Conservation (phyloP, 2,888 invertebrate species). For the Ferrisia virgata region DNA sequence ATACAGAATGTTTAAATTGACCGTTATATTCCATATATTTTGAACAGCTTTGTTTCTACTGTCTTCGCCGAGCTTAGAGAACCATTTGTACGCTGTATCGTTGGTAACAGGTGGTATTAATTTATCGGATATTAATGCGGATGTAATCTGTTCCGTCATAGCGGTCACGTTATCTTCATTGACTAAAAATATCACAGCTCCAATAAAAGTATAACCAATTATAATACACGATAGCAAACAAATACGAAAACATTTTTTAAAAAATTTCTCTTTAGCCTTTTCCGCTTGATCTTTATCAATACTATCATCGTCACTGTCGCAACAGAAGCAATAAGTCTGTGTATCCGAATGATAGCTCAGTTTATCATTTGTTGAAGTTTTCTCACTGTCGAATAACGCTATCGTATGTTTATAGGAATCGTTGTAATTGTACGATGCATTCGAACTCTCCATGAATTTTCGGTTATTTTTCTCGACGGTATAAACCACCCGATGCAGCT, state of each 20-base stretch:
- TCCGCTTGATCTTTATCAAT: constrained; percentile 59
- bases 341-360: constrained; percentile 14
- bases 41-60: constrained; percentile 71
- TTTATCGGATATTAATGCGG: constrained; percentile 54
- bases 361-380: constrained; percentile 3
- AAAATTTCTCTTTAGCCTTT: constrained; percentile 60
- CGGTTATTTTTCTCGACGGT: background rate
- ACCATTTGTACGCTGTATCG: constrained; percentile 46
- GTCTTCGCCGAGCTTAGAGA: constrained; percentile 55
- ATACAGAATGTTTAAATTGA: constrained; percentile 80
- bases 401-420: constrained; percentile 36
- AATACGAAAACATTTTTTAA: constrained; percentile 74
- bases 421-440: constrained; percentile 42
- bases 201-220: constrained; percentile 72
- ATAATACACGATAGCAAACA: constrained; percentile 77
- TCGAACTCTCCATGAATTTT: constrained; percentile 27
- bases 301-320: constrained; percentile 60
- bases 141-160: constrained; percentile 53
- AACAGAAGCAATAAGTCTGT: constrained; percentile 55
- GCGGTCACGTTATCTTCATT: constrained; percentile 60
- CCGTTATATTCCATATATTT: constrained; percentile 88
- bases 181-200: constrained; percentile 79
- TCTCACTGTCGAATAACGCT: constrained; percentile 33
- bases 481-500: background rate
- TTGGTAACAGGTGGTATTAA: constrained; percentile 42